phyloP scores from a whole-genome alignment of 1,140 invertebrate species.

The Grapholita molesta region DNA sequence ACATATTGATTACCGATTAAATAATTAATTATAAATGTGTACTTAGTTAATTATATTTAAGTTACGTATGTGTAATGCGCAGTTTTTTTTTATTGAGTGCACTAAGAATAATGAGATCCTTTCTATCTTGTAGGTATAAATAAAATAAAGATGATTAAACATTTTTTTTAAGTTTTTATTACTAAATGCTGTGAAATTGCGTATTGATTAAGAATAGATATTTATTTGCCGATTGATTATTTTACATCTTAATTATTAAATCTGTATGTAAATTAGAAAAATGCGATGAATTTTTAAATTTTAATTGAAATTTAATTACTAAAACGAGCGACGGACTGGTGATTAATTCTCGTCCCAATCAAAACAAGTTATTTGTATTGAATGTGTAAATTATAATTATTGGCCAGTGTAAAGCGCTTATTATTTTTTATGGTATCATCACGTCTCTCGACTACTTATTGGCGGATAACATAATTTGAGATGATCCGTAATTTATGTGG shows the following conservation, averaged over 20 bases:
- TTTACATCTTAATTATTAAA: neutral
- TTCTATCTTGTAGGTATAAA: too few species aligned
- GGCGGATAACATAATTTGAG: slow-evolving; percentile 37
- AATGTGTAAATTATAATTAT: slow-evolving; percentile 7
- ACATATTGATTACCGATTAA: too few species aligned
- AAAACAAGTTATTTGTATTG: slow-evolving; percentile 2
- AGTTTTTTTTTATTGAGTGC: too few species aligned
- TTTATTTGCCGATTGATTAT: neutral
- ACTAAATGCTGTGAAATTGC: neutral
- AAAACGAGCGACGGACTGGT: neutral
- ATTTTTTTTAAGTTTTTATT: too few species aligned
- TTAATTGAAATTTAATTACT: neutral
- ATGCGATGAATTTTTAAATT: neutral
- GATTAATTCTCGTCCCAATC: neutral
- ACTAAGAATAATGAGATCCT: too few species aligned
- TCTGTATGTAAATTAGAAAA: neutral
- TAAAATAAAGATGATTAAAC: too few species aligned
- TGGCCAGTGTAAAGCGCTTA: neutral
- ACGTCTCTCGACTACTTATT: slow-evolving; percentile 18
- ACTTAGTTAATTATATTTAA: too few species aligned
- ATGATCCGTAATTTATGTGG: slow-evolving; percentile 51
- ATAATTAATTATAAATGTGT: too few species aligned
- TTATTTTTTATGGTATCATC: slow-evolving; percentile 11
- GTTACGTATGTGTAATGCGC: too few species aligned
- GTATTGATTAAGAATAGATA: neutral